Conservation (phyloP, 2,797 vertebrate genomes). For the Neopelma chrysocephalum region DNA sequence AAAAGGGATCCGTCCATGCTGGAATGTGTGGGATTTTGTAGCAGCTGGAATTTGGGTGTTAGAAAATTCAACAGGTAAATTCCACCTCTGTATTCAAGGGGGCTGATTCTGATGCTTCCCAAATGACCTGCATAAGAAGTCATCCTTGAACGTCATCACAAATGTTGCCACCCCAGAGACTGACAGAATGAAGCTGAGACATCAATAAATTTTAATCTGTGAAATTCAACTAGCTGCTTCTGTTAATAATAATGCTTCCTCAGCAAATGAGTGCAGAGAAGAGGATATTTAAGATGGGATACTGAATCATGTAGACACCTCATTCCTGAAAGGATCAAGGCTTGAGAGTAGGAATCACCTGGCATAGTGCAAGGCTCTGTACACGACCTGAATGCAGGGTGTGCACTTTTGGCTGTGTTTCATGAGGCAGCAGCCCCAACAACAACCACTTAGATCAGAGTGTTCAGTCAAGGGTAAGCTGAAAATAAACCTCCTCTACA, state of each 20-base stretch:
- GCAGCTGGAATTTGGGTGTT: background rate
- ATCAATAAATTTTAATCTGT: fast-evolving
- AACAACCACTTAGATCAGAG: background rate
- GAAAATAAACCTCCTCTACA: background rate
- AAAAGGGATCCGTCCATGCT: background rate
- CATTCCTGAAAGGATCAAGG: background rate
- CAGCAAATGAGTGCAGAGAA: background rate
- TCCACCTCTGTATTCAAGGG: background rate
- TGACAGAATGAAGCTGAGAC: background rate
- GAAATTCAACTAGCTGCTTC: background rate
- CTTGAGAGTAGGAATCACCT: background rate
- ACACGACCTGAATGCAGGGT: too few relatives aligned
- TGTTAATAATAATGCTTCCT: background rate
- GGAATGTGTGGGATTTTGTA: background rate
- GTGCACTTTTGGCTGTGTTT: background rate
- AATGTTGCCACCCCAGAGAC: background rate
- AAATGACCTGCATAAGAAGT: background rate
- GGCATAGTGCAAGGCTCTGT: background rate
- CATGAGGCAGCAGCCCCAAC: fast-evolving
- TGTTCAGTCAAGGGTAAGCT: background rate
- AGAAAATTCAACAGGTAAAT: background rate
- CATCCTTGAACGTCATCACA: background rate
- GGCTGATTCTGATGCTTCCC: background rate
- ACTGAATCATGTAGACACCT: background rate
- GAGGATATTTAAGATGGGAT: background rate